A percentile compares a stretch with the other conserved stretches of the same genome.
phyloP scores from a whole-genome alignment of 2,113 vertebrate species.

The Orthonyx spaldingii region DNA sequence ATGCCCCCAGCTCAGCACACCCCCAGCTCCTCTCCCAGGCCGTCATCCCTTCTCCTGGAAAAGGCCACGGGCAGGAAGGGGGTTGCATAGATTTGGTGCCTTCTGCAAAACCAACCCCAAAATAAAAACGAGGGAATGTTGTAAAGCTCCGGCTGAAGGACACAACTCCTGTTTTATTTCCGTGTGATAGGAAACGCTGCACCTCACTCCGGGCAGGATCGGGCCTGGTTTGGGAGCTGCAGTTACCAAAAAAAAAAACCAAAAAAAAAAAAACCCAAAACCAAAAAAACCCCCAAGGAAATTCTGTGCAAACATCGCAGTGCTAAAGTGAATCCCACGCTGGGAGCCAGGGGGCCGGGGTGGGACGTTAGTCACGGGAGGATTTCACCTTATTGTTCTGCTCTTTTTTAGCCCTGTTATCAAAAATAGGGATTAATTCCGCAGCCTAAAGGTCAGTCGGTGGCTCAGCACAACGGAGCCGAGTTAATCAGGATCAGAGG shows the following conservation, averaged over 20 bases:
- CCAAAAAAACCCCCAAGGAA: no score
- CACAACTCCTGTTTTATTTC: not conserved
- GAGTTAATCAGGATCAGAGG: constrained; percentile 68
- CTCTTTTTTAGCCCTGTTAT: constrained; percentile 68
- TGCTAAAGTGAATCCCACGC: not conserved
- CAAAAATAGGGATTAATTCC: constrained; percentile 70
- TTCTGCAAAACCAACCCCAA: not conserved
- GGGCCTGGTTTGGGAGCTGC: not conserved
- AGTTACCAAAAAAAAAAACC: not conserved
- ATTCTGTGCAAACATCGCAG: constrained; percentile 61
- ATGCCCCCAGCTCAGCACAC: not conserved
- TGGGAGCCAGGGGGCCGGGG: not conserved
- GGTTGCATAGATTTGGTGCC: not conserved
- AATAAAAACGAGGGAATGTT: not conserved
- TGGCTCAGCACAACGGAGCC: constrained; percentile 77
- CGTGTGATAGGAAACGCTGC: not conserved
- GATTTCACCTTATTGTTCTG: not conserved
- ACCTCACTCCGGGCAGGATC: not conserved
- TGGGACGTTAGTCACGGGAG: not conserved
- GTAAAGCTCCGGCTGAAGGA: not conserved
- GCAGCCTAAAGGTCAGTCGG: constrained; percentile 65
- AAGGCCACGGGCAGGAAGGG: not conserved
- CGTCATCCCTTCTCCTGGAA: not conserved
- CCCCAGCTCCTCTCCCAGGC: not conserved
- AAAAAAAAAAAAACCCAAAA: no score